These are phyloP conservation scores for Eubasilissa splendida DNA, from an alignment of 2,888 invertebrate genomes.

Conservation along the genomic window DNA sequence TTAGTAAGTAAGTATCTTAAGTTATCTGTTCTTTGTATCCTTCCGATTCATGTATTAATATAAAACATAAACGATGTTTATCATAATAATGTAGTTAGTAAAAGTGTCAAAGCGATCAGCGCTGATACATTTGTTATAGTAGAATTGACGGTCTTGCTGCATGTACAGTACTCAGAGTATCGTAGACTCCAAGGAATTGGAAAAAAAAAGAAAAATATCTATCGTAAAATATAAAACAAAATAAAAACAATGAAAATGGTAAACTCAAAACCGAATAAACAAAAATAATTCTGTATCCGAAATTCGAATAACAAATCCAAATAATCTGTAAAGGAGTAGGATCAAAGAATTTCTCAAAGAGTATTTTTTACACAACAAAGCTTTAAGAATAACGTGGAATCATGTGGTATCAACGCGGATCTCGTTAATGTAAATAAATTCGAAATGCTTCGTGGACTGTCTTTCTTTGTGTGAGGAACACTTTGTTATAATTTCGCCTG, in stretches of 20 bases:
- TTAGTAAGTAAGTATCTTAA: no score
- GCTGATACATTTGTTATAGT: no score
- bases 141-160: no score
- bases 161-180: no score
- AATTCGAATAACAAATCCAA: constrained; percentile 8
- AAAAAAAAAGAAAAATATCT: no score
- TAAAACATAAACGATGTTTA: no score
- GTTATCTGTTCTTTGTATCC: no score
- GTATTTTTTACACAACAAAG: neutral
- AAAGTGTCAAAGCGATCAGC: no score
- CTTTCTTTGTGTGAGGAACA: constrained; percentile 28
- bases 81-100: no score
- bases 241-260: neutral
- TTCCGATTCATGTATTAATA: no score
- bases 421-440: constrained; percentile 30
- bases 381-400: neutral
- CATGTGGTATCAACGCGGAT: constrained; percentile 24
- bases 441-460: constrained; percentile 4
- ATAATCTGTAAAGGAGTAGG: neutral
- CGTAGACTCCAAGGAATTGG: no score
- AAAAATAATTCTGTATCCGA: neutral
- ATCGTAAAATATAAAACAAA: no score
- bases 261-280: neutral
- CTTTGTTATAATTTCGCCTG: constrained; percentile 30
- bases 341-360: constrained; percentile 3